A percentile compares a stretch with the other conserved stretches of the same genome.
phyloP scores from a whole-genome alignment of 2,888 invertebrate species.

The Aleiodes testaceus region DNA sequence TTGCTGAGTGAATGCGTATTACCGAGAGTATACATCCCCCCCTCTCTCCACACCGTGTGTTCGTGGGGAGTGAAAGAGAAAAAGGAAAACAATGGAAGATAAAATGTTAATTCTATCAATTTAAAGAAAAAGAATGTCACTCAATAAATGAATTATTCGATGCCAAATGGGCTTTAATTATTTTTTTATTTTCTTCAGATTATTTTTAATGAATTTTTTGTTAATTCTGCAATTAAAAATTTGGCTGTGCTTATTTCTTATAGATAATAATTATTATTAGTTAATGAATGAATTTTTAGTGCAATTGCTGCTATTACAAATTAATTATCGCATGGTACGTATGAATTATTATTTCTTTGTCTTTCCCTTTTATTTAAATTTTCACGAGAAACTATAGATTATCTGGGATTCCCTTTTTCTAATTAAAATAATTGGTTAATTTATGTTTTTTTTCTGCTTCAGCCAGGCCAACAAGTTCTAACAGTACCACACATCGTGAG shows the following conservation, averaged over 20 bases:
- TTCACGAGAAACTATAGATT: background rate
- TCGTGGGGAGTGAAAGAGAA: too few species aligned
- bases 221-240: background rate
- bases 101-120: conserved; percentile 6
- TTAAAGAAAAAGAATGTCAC: background rate
- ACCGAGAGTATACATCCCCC: conserved; percentile 40
- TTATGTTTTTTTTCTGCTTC: conserved; percentile 48
- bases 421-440: conserved; percentile 37
- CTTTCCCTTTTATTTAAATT: background rate
- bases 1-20: conserved; percentile 50
- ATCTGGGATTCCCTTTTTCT: background rate
- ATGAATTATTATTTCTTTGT: conserved; percentile 59
- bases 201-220: background rate
- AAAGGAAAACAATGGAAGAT: conserved; percentile 22
- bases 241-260: conserved; percentile 52
- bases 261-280: conserved; percentile 51
- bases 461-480: conserved; percentile 66
- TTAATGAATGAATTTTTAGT: conserved; percentile 62
- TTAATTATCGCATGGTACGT: conserved; percentile 69
- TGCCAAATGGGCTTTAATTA: conserved; percentile 28
- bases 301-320: conserved; percentile 57
- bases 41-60: too few species aligned
- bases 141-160: conserved; percentile 35
- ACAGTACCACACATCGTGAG: conserved; percentile 64
- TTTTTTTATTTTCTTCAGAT: background rate